Conservation (phyloP, 2,113 vertebrate species). For the Hylia prasina region DNA sequence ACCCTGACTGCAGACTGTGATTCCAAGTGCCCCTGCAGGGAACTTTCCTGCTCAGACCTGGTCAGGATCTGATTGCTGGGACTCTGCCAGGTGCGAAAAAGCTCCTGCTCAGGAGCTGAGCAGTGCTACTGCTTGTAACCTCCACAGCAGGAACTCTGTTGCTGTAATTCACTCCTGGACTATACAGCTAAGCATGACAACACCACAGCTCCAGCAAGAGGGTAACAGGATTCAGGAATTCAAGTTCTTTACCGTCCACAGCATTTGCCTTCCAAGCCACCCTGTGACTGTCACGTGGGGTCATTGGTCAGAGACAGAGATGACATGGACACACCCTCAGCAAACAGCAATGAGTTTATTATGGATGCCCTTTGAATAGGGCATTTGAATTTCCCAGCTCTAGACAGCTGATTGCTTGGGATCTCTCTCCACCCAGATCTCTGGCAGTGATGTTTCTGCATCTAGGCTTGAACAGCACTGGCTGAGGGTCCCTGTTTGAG, state of each 20-base stretch:
- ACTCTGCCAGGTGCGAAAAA: background rate
- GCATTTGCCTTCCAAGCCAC: background rate
- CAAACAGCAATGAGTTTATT: background rate
- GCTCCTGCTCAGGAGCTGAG: background rate
- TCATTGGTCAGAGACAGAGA: background rate
- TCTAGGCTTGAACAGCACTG: background rate
- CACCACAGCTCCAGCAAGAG: background rate
- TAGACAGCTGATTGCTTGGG: background rate
- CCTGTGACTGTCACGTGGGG: background rate
- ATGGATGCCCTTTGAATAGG: background rate
- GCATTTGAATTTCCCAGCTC: background rate
- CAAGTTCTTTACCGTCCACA: background rate
- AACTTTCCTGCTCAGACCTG: background rate
- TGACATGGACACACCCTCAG: background rate
- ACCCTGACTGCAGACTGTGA: accelerated
- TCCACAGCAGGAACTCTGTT: too few relatives aligned
- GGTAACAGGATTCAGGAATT: background rate
- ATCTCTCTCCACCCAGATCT: background rate
- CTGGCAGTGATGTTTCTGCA: background rate
- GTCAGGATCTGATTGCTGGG: background rate
- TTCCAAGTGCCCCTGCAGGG: background rate
- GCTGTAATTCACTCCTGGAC: background rate
- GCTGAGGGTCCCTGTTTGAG: background rate
- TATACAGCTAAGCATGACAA: background rate
- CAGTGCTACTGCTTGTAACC: background rate